phyloP scores from a whole-genome alignment of 1,140 invertebrate species.

The Achatina immaculata region DNA sequence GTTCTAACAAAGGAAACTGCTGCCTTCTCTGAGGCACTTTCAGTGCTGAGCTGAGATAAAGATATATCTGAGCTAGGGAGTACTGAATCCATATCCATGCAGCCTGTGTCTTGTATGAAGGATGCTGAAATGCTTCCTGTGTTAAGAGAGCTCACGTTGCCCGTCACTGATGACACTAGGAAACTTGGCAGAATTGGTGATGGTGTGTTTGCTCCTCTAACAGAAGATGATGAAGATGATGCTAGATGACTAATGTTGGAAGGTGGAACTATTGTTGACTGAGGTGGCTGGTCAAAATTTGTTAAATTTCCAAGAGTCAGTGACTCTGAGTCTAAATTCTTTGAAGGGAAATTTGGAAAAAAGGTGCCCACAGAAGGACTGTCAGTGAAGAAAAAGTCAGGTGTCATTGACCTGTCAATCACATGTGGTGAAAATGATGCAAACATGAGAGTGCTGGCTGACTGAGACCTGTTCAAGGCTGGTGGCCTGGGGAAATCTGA shows the following conservation, averaged over 20 bases:
- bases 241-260: neutral
- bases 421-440: constrained; percentile 36
- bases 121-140: neutral
- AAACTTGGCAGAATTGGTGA: constrained; percentile 25
- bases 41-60: neutral
- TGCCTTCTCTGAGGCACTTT: neutral
- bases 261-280: neutral
- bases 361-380: constrained; percentile 33
- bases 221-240: neutral
- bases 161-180: neutral
- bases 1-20: neutral
- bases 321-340: constrained; percentile 18
- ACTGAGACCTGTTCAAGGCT: constrained; percentile 33
- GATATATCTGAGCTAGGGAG: neutral
- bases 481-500: constrained; percentile 36
- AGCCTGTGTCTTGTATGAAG: neutral
- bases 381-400: constrained; percentile 36
- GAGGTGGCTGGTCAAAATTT: neutral
- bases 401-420: constrained; percentile 35
- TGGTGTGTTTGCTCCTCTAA: constrained; percentile 6
- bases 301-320: constrained; percentile 24
- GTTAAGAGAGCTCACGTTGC: neutral
- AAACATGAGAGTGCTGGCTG: constrained; percentile 38
- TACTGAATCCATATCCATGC: constrained; percentile 23
- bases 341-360: constrained; percentile 25